Evolutionary conservation across 2,888 invertebrate genomes (phyloP).

Genomic region (Catocala nupta): DNA sequence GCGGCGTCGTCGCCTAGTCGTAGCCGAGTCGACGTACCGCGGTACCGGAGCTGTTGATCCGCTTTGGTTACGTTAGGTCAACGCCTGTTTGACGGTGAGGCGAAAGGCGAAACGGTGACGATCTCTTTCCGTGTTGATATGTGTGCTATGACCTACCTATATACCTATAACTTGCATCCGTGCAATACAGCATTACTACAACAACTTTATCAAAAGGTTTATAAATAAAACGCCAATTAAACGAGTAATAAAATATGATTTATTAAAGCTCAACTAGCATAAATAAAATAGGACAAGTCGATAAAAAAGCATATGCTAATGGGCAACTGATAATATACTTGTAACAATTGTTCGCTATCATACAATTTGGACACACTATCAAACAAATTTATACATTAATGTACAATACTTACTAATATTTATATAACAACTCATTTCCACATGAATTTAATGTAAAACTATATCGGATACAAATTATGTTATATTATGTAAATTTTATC

Average conservation of each 20-base stretch:
- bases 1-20: no score
- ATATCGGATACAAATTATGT: background rate
- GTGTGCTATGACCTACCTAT: no score
- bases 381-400: slow-evolving; percentile 45
- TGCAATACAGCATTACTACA: no score
- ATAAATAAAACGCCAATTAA: slow-evolving; percentile 60
- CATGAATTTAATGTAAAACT: slow-evolving; percentile 6
- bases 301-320: slow-evolving; percentile 51
- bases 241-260: slow-evolving; percentile 77
- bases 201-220: background rate
- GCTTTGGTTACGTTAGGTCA: no score
- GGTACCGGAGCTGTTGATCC: no score
- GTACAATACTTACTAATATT: slow-evolving; percentile 30
- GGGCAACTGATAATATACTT: slow-evolving; percentile 47
- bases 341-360: slow-evolving; percentile 50
- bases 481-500: background rate
- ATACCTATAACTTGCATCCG: no score
- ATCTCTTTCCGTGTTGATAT: no score
- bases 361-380: slow-evolving; percentile 45
- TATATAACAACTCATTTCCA: slow-evolving; percentile 23
- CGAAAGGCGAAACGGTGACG: no score
- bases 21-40: no score
- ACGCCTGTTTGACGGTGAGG: no score
- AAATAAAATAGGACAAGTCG: slow-evolving; percentile 65
- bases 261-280: slow-evolving; percentile 82